These are phyloP conservation scores for Neoniphon sammara DNA, from an alignment of 2,797 vertebrate genomes.

Conservation along the genomic window DNA sequence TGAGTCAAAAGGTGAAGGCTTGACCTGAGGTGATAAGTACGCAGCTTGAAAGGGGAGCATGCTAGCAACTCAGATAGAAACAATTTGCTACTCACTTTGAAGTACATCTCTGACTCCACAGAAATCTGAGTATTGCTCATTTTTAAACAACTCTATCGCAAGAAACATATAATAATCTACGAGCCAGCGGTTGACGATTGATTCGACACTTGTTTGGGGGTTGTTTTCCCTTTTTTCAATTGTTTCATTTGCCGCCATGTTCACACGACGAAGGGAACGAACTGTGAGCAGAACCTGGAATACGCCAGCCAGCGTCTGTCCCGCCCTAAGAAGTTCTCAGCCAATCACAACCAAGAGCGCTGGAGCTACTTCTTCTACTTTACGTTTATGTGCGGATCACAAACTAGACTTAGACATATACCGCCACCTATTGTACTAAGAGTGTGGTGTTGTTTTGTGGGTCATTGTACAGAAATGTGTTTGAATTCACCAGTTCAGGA, in stretches of 20 bases:
- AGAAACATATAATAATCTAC: slow-evolving; percentile 73
- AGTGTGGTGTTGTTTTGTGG: background rate
- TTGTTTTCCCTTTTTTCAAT: background rate
- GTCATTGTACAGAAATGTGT: no score
- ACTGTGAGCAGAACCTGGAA: no score
- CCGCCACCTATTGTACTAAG: background rate
- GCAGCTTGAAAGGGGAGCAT: background rate
- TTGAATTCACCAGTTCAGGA: no score
- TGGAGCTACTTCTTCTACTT: background rate
- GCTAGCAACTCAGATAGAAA: background rate
- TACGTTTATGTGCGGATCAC: no score
- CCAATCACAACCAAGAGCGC: background rate
- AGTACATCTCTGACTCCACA: slow-evolving; percentile 60
- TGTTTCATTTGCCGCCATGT: slow-evolving; percentile 59
- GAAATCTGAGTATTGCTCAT: slow-evolving; percentile 65
- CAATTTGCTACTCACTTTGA: slow-evolving; percentile 65
- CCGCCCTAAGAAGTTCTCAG: background rate
- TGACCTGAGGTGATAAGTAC: no score
- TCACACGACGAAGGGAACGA: background rate
- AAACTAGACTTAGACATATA: background rate
- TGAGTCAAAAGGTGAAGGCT: no score
- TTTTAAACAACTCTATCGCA: slow-evolving; percentile 69
- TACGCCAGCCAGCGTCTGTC: no score
- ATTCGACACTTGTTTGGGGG: slow-evolving; percentile 15
- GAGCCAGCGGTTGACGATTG: slow-evolving; percentile 77